Conservation (phyloP, 2,113 vertebrate genomes). For the Sminthopsis crassicaudata region DNA sequence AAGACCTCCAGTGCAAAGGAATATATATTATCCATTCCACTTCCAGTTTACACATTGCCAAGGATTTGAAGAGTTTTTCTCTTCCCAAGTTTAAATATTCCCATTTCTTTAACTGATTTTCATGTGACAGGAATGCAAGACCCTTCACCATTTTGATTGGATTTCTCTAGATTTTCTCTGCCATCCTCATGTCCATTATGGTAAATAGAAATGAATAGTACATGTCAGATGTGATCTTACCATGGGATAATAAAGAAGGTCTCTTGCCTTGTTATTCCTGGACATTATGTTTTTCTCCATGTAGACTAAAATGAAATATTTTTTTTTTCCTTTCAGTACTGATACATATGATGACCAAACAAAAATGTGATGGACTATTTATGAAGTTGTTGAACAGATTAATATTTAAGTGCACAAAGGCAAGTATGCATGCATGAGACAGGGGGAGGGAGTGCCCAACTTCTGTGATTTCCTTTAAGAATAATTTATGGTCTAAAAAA, state of each 20-base stretch:
- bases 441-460: conserved; percentile 29
- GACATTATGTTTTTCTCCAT: not conserved
- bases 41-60: not conserved
- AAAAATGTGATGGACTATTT: conserved; percentile 76
- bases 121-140: not conserved
- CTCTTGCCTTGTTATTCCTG: not conserved
- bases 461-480: conserved; percentile 81
- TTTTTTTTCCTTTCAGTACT: conserved; percentile 75
- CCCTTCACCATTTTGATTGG: not conserved
- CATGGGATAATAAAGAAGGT: not conserved
- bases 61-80: not conserved
- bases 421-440: conserved; percentile 54
- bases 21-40: not conserved
- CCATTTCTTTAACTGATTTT: not conserved
- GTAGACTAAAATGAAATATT: not conserved
- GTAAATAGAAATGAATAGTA: not conserved
- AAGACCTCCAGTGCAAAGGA: not conserved
- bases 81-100: not conserved
- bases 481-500: conserved; percentile 82
- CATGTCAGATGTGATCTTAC: not conserved
- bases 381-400: conserved; percentile 78
- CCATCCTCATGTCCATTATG: not conserved
- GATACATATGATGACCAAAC: conserved; percentile 80
- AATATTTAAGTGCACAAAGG: conserved; percentile 74
- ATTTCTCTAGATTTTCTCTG: not conserved